Conservation (phyloP, 2,113 vertebrate species). For the Serilophus lunatus region DNA sequence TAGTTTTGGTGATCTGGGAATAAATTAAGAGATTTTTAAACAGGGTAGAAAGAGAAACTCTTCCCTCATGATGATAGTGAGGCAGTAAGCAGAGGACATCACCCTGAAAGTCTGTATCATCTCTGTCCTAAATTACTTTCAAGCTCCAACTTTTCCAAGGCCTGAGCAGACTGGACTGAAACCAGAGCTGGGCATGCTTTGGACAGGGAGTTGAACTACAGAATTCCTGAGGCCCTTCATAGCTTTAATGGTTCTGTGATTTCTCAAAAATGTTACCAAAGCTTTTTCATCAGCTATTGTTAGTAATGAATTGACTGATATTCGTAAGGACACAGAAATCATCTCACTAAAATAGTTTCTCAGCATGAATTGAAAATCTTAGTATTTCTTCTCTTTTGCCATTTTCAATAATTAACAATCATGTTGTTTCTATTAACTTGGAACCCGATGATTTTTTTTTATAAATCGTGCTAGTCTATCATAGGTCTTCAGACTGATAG, state of each 20-base stretch:
- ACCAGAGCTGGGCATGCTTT: background rate
- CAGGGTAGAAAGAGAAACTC: background rate
- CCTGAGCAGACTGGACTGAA: background rate
- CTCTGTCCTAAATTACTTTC: background rate
- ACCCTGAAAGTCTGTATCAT: fast-evolving
- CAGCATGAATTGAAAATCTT: background rate
- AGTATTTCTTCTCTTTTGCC: background rate
- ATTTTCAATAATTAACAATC: background rate
- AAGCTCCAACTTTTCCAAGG: background rate
- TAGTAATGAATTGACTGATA: background rate
- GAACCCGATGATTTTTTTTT: background rate
- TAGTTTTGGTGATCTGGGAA: background rate
- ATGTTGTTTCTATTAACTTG: background rate
- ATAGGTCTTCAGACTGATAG: background rate
- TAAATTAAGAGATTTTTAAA: background rate
- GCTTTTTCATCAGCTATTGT: background rate
- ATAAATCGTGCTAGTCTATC: background rate
- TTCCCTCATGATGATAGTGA: background rate
- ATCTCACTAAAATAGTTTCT: background rate
- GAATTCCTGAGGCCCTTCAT: background rate
- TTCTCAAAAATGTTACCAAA: background rate
- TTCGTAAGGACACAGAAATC: background rate
- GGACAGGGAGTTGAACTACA: background rate
- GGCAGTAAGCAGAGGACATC: background rate
- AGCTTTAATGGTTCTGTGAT: background rate